Conservation (phyloP, 2,888 invertebrate species). For the Lepidocyrtinus sp. region DNA sequence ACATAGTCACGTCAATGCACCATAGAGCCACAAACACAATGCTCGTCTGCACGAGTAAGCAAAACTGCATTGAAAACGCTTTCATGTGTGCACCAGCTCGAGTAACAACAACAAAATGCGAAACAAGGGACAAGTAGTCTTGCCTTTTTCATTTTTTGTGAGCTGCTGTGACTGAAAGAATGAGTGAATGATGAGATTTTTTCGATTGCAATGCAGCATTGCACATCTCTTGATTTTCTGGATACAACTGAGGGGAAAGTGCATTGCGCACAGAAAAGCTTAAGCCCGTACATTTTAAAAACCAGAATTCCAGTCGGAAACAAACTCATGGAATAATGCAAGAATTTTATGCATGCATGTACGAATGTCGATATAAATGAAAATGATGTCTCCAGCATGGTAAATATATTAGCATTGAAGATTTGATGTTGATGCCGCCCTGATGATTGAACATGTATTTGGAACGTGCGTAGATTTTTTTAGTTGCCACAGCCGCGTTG, state of each 20-base stretch:
- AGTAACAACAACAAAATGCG: conserved; percentile 15
- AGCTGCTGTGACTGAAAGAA: conserved; percentile 26
- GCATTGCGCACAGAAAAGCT: conserved; percentile 3
- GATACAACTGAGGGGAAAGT: conserved; percentile 25
- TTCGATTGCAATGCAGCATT: conserved; percentile 15
- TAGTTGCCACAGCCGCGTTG: not conserved
- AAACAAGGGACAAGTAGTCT: conserved; percentile 12
- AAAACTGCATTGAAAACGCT: conserved; percentile 11
- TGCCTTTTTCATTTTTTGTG: conserved; percentile 7
- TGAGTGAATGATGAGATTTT: conserved; percentile 51
- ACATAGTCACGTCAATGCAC: conserved; percentile 14
- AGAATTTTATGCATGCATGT: not conserved
- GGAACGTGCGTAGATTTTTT: conserved; percentile 5
- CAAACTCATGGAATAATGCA: not conserved
- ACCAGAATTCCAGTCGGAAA: not conserved
- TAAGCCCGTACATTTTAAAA: not conserved
- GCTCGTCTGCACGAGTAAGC: conserved; percentile 22
- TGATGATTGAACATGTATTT: conserved; percentile 17
- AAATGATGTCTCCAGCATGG: not conserved
- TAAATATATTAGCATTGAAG: conserved; percentile 6
- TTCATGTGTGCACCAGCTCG: conserved; percentile 15
- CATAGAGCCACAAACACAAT: not conserved
- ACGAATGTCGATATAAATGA: conserved; percentile 8
- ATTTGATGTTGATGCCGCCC: not conserved
- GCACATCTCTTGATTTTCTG: not conserved